These are phyloP conservation scores for Typhlichthys eigenmanni DNA, from an alignment of 2,797 vertebrate species.

Conservation along the genomic window DNA sequence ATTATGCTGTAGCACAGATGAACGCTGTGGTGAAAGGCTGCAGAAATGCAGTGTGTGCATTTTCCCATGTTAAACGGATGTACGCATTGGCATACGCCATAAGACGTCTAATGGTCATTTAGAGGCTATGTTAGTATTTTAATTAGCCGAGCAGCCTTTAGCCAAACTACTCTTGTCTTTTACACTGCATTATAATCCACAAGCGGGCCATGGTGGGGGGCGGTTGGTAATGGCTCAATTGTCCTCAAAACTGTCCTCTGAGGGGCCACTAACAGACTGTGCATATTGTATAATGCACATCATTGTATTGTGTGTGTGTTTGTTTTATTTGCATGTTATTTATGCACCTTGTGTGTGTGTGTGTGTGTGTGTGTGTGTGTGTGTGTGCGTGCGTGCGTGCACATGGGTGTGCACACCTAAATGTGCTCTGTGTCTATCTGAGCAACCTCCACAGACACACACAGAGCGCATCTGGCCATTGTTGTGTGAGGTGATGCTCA, in stretches of 20 bases:
- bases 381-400: conserved; percentile 4
- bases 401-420: conserved; percentile 8
- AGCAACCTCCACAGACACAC: conserved; percentile 12
- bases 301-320: neutral
- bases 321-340: neutral
- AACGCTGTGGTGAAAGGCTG: conserved; percentile 7
- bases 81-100: conserved; percentile 28
- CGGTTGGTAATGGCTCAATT: conserved; percentile 53
- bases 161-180: conserved; percentile 56
- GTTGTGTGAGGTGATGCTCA: conserved; percentile 50
- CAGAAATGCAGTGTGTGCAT: conserved; percentile 1
- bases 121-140: conserved; percentile 63
- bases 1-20: conserved; percentile 20
- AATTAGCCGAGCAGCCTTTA: conserved; percentile 71
- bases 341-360: conserved; percentile 6
- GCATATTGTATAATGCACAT: neutral
- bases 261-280: conserved; percentile 28
- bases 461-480: conserved; percentile 54
- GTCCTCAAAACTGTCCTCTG: conserved; percentile 37
- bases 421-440: conserved; percentile 14
- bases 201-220: conserved; percentile 30
- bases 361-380: neutral
- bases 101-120: conserved; percentile 64
- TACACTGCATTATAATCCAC: conserved; percentile 42
- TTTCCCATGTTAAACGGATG: neutral